Evolutionary conservation across 2,888 invertebrate species (phyloP).

Genomic region (Frankliniella fusca): DNA sequence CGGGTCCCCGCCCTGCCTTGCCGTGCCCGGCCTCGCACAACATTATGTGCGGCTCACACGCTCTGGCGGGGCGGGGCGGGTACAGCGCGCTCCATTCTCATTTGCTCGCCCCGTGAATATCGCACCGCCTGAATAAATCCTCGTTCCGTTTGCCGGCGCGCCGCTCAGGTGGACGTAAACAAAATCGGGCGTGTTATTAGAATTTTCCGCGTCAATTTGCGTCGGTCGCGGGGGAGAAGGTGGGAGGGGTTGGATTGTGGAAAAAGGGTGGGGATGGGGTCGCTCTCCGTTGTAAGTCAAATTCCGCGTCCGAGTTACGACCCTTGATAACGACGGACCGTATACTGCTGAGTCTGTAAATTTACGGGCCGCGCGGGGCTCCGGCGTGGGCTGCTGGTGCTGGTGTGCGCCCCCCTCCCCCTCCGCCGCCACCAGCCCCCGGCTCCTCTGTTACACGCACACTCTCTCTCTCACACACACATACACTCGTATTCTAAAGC

Average conservation of each 20-base stretch:
- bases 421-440: not conserved
- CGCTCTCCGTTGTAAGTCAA: not conserved
- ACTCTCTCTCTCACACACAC: too few relatives aligned
- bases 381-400: too few relatives aligned
- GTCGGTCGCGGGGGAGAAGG: not conserved
- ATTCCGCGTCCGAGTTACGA: not conserved
- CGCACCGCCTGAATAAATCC: too few relatives aligned
- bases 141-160: not conserved
- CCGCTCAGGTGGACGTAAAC: not conserved
- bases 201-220: not conserved
- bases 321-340: conserved; percentile 3
- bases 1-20: too few relatives aligned
- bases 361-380: not conserved
- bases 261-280: too few relatives aligned
- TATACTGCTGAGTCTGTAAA: conserved; percentile 10
- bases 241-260: too few relatives aligned
- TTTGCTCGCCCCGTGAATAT: too few relatives aligned
- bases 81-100: not conserved
- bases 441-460: not conserved
- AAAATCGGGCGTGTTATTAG: too few relatives aligned
- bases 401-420: not conserved
- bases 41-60: not conserved
- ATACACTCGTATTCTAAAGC: too few relatives aligned
- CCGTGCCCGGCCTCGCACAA: too few relatives aligned
- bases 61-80: not conserved